phyloP scores from a whole-genome alignment of 2,113 vertebrate genomes.

The Pteronura brasiliensis region DNA sequence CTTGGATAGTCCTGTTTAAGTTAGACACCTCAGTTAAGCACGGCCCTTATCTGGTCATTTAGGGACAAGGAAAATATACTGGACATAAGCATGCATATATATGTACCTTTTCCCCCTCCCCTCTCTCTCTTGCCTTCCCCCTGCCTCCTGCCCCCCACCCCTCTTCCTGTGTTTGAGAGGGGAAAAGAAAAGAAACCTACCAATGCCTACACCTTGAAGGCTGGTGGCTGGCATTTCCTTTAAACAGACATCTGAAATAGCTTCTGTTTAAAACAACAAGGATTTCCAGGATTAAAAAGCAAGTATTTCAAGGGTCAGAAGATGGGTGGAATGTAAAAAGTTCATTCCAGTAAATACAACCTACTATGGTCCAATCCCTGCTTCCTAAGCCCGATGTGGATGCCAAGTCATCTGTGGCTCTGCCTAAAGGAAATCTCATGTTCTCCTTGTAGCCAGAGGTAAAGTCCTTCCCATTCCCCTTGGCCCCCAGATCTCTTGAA shows the following conservation, averaged over 20 bases:
- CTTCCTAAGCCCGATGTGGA: neutral
- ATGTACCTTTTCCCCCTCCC: too few species aligned
- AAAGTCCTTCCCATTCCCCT: neutral
- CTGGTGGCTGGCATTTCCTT: slow-evolving; percentile 2
- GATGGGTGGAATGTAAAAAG: neutral
- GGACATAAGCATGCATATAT: neutral
- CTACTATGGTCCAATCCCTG: neutral
- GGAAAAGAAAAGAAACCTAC: neutral
- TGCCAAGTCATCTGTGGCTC: neutral
- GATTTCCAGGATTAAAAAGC: slow-evolving; percentile 11
- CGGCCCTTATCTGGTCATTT: neutral
- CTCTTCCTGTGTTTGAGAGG: neutral
- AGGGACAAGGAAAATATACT: neutral
- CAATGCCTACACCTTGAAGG: neutral
- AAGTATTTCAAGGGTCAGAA: neutral
- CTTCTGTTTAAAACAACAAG: neutral
- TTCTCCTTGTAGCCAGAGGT: neutral
- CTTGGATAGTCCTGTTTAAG: neutral
- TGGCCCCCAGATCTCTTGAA: neutral
- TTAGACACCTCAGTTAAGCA: neutral
- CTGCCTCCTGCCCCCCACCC: too few species aligned
- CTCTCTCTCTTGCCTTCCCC: neutral
- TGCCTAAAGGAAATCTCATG: neutral
- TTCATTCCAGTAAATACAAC: neutral
- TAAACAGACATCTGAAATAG: slow-evolving; percentile 26